Base-by-base conservation (phyloP, 2,797 vertebrate genomes). In the Lagorchestes hirsutus region DNA sequence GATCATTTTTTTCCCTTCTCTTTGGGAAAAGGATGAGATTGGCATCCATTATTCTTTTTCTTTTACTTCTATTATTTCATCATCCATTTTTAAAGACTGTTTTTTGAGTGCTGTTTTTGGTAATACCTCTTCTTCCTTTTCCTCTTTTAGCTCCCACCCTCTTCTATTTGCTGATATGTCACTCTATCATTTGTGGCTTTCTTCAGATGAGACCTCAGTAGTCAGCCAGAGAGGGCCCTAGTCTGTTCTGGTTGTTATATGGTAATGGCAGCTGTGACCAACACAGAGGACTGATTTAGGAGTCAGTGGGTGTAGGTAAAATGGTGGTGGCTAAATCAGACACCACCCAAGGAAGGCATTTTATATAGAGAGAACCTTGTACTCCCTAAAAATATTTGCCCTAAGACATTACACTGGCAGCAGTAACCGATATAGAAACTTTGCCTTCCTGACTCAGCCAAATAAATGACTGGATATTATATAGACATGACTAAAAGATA, bases 161-260 rank as follows among this genome's bases (percentile, higher is more conserved):
- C 95, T 96, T 92, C 59, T 92, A 27, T 93, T 96, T 97, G 91
- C 59, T 57, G 90, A 90, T 55, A 24, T 16, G 46, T 90, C 92
- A 50, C 93, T 4, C 93, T 93, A 46, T 94, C 91, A 95, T 96
- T 96, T 94, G 97, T 96, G 95, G 96, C 67, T 92, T 97, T 97
- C 93, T 4, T 0, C 52, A 95, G 90, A 92, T 74, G 91, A 95
- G 92, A 93, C 91, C 90, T 95, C 10, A 0, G 90, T 95, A 96
- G 95, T 91, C 93, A 52, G 93, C 55, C 92, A 82, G 96, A 94
- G 94, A 93, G 92, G 96, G 90, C 24, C n/a, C 40, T 58, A 31
- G 0, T 24, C 22, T 54, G 22, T 95, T 96, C 91, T 93, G 92
- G 4, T 52, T 12, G 28, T 5, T 5, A 6, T 28, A 50, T 9